Evolutionary conservation across 2,113 vertebrate genomes (phyloP), one percentile per base, ranked within the genome.

Genomic region (Pleuronectes platessa): DNA sequence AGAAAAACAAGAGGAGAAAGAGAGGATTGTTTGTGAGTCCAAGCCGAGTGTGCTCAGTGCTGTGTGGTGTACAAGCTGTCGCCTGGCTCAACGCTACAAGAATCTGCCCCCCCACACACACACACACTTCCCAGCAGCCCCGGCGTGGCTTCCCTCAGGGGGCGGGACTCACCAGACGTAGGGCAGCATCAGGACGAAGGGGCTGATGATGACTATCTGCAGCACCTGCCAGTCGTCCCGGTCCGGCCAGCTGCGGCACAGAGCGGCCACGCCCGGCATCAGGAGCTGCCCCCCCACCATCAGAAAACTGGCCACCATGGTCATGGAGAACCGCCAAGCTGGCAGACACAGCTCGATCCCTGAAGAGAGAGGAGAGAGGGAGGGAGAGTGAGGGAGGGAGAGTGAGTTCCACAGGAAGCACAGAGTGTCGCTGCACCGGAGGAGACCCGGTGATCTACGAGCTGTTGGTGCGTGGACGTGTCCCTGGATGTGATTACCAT

Each of bases 321-420:
- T 98, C 94, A 99, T 94, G 95, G 97, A 96, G 94, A 99, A 98
- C 4, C 97, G 97, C 90, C 96, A 96, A 68, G 83, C 93, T 0
- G 97, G 97, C 82, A 96, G 94, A 81, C 97, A 99, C 72, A 99
- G 94, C 93, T 99, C 98, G 83, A 99, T 97, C 85, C 98, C 98
- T 99, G 40, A 69, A 71, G 14, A 71, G 45, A 49, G 62, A 13
- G 40, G 26, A 20, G 20, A 58, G 62, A 71, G 11, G 76, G 40
- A 42, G 35, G 12, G 20, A 6, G 24, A 53, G 55, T 71, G 56
- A 49, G 58, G 26, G 11, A 78, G 40, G 35, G 20, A 9, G 24
- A 53, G 55, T 74, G 56, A 49, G 58, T 55, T 53, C 27, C 40
- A 68, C 42, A n/a, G 42, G 42, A 55, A 56, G 64, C 49, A 72